Base-by-base conservation (phyloP, 1,140 invertebrate species). In the Listronotus oregonensis region DNA sequence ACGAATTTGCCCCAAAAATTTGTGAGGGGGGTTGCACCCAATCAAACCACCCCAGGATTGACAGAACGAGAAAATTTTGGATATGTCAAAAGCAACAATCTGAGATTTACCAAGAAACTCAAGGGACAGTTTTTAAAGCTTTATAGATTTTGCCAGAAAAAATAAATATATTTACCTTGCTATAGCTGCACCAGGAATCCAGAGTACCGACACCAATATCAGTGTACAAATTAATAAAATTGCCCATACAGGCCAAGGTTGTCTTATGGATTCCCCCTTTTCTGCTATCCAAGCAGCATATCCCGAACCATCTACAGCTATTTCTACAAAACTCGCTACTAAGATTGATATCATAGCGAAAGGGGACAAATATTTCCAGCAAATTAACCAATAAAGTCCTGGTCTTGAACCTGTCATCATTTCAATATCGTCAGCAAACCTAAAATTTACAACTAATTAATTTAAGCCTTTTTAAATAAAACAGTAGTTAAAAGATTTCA, bases 331-430 rank as follows among this genome's bases (percentile, higher is more conserved):
- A 37, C 93, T 95, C 0, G 94, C 90, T 18, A 89, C 80, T 9
- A 97, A 80, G 70, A 97, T 95, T 62, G 90, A 88, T 15, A 95
- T 78, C 95, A 97, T 97, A 1, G 94, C 93, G 54, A 90, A 75
- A 0, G 95, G 95, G 21, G 93, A 95, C 9, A 97, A 78, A 72
- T 95, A 97, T 74, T 95, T 94, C 94, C 95, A 97, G 78, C 94
- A 97, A 66, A 96, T 88, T 65, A 94, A 79, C 94, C 94, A 96
- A 76, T 95, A 97, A 5, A 93, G 81, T 1, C 88, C 89, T 4
- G 94, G 94, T 31, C 93, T 81, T 44, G 86, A 87, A 0, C 95
- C 94, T 4, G 93, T 96, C 95, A 97, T 97, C 75, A 95, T 82
- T 80, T 97, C 93, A 67, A 97, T 95, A 76, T 97, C 94, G 74